phyloP scores from a whole-genome alignment of 2,888 invertebrate species.

The Zaprionus bogoriensis region DNA sequence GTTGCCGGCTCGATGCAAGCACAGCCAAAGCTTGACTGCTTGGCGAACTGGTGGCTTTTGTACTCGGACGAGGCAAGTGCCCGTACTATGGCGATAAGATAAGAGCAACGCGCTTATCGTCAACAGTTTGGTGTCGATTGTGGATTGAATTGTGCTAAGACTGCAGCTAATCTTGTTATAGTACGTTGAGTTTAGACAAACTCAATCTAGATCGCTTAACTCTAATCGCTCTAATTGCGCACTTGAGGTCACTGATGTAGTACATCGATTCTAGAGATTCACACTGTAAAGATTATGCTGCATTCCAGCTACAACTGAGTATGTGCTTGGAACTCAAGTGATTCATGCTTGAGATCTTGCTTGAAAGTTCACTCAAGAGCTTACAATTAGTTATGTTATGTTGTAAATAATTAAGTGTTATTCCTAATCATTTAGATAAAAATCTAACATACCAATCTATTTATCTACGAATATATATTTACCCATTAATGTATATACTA shows the following conservation, averaged over 20 bases:
- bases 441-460: too few species aligned
- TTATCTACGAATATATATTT: too few species aligned
- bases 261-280: too few species aligned
- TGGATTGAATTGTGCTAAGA: slow-evolving; percentile 1
- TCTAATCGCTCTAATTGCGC: not conserved
- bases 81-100: slow-evolving; percentile 28
- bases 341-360: too few species aligned
- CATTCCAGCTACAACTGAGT: too few species aligned
- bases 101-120: slow-evolving; percentile 30
- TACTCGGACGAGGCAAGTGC: slow-evolving; percentile 13
- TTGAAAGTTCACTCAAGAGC: too few species aligned
- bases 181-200: not conserved
- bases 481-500: too few species aligned
- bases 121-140: not conserved
- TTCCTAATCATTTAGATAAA: too few species aligned
- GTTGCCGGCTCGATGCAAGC: not conserved
- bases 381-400: too few species aligned
- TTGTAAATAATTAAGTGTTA: too few species aligned
- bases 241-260: not conserved
- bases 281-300: too few species aligned
- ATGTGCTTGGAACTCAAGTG: too few species aligned
- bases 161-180: slow-evolving; percentile 11
- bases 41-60: slow-evolving; percentile 12
- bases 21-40: slow-evolving; percentile 16
- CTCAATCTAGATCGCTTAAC: not conserved